Percentiles rank a stretch among this genome's conserved stretches.
Conservation (phyloP, 1,140 invertebrate species). For the Eumeta japonica region DNA sequence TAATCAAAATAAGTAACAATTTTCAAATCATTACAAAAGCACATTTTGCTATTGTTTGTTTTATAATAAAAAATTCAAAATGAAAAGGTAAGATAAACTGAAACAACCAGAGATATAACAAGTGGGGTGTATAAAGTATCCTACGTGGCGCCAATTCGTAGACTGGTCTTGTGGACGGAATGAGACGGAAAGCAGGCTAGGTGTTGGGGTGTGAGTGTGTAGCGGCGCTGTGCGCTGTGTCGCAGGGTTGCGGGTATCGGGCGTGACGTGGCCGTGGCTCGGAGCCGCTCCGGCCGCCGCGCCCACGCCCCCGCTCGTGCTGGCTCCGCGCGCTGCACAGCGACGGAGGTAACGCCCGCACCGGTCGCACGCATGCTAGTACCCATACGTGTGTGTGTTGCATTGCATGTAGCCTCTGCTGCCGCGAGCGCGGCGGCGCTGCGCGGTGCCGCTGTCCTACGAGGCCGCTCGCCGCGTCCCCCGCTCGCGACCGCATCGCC, state of each 20-base stretch:
- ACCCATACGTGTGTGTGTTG: conserved; percentile 37
- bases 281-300: conserved; percentile 56
- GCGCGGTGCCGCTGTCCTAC: conserved; percentile 50
- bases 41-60: too few species aligned
- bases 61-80: too few species aligned
- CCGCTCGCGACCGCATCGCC: conserved; percentile 61
- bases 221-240: conserved; percentile 33
- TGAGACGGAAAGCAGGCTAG: too few species aligned
- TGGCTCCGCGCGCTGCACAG: conserved; percentile 53
- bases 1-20: too few species aligned
- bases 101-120: too few species aligned
- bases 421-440: conserved; percentile 52
- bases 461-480: conserved; percentile 60
- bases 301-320: conserved; percentile 54
- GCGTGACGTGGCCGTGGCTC: conserved; percentile 59
- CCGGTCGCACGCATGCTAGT: conserved; percentile 41
- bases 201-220: conserved; percentile 16
- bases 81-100: too few species aligned
- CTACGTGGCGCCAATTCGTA: too few species aligned
- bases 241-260: conserved; percentile 62
- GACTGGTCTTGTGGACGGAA: too few species aligned
- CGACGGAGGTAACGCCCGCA: conserved; percentile 57
- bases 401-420: conserved; percentile 60
- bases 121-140: too few species aligned
- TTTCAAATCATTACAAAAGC: too few species aligned